Percentiles rank a stretch among this genome's conserved stretches.
Evolutionary conservation across 2,113 vertebrate genomes (phyloP).

Genomic region (Cryptoleucopteryx plumbea): DNA sequence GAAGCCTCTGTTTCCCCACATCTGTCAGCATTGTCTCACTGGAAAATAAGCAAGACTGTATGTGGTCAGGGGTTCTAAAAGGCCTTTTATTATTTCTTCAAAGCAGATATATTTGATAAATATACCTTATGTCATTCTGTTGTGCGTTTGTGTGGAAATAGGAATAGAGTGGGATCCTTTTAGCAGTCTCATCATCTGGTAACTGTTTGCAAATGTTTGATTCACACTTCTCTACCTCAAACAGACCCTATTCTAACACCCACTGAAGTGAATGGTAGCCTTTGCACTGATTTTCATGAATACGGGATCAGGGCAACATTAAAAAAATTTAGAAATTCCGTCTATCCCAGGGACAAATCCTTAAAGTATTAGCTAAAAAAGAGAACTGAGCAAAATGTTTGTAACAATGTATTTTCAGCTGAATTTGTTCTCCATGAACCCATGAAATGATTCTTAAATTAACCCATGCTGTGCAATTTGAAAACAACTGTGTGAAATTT

Average conservation of each 20-base stretch:
- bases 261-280: not conserved
- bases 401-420: not conserved
- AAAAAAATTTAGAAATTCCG: not conserved
- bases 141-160: not conserved
- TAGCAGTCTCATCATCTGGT: constrained; percentile 15
- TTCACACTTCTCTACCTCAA: not conserved
- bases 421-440: not conserved
- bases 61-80: not conserved
- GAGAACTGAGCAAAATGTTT: not conserved
- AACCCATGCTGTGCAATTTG: not conserved
- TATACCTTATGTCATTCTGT: not conserved
- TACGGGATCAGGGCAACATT: not conserved
- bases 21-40: not conserved
- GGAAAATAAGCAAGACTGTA: not conserved
- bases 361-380: not conserved
- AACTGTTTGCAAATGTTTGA: constrained; percentile 7
- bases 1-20: not conserved
- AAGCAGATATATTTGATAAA: not conserved
- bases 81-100: constrained; percentile 20
- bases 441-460: not conserved
- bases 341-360: not conserved
- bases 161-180: not conserved
- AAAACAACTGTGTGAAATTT: not conserved
- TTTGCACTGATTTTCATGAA: not conserved
- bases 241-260: not conserved